Evolutionary conservation across 2,797 vertebrate species (phyloP), one percentile per base, ranked within the genome.

Genomic region (Cirrhinus molitorella): DNA sequence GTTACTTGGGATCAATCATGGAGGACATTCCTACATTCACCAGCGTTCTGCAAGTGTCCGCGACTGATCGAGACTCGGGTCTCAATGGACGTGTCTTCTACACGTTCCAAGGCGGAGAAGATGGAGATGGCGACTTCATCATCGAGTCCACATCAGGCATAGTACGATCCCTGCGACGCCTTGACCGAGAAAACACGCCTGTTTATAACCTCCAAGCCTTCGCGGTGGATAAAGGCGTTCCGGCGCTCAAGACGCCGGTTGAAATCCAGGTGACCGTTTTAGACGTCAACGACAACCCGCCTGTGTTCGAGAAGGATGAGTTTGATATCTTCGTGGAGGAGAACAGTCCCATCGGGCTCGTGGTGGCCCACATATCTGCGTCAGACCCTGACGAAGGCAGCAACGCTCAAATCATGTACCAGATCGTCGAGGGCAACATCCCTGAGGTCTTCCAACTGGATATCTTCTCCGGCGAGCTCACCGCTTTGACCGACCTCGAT

Each of bases 401-500:
- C 79, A 99, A 99, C 0, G 98, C 98, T 2, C 98, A 99, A 91
- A 97, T 99, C 79, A 99, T 99, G 97, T 99, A 99, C 90, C 98
- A 99, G 90, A 99, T 99, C 0, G 97, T 99, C 43, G 98, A 99
- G 86, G 98, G 98, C 19, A 99, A 99, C 92, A 98, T 99, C 88
- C 98, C 98, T 0, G 98, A 99, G 90, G 95, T 98, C 76, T 99
- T 99, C 88, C 98, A 99, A 89, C 90, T 99, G 74, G 98, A 99
- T 85, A 99, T 99, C 89, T 99, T 99, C 93, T 98, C 97, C 0
- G 98, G 98, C 3, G 98, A 99, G 88, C 93, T 99, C 83, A 98
- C 97, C 0, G 96, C 97, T 0, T 85, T 99, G 65, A 95, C 95
- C 34, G 98, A 99, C 88, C 90, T 99, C 86, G 98, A 99, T 91